phyloP scores from a whole-genome alignment of 1,140 invertebrate species.

The Cydia fagiglandana region DNA sequence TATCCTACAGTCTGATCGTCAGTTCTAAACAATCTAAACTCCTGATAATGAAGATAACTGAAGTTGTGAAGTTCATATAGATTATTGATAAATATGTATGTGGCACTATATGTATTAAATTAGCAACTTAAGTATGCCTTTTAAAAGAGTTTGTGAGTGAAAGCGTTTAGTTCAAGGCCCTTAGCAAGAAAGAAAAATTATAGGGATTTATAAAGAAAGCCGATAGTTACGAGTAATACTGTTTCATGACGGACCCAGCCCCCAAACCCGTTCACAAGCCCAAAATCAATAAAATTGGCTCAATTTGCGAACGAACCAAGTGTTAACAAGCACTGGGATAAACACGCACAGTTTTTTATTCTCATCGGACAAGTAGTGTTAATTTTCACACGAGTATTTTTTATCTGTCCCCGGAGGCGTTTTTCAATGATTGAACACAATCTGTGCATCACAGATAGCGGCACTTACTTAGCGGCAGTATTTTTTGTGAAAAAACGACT shows the following conservation, averaged over 20 bases:
- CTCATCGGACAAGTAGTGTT: slow-evolving; percentile 41
- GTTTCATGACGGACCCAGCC: slow-evolving; percentile 12
- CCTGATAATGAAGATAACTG: too few species aligned
- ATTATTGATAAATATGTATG: too few species aligned
- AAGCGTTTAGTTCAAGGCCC: neutral
- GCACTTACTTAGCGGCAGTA: slow-evolving; percentile 35
- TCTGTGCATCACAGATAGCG: slow-evolving; percentile 41
- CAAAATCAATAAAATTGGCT: slow-evolving; percentile 27
- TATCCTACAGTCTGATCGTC: too few species aligned
- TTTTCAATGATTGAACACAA: slow-evolving; percentile 51
- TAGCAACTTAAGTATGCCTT: neutral
- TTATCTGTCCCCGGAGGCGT: slow-evolving; percentile 40
- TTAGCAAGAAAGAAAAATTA: slow-evolving; percentile 5
- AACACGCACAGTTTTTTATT: slow-evolving; percentile 15
- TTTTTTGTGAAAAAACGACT: slow-evolving; percentile 40
- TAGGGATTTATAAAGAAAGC: slow-evolving; percentile 14
- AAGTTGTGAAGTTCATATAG: too few species aligned
- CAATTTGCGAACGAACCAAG: slow-evolving; percentile 17
- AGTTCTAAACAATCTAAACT: too few species aligned
- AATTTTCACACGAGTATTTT: slow-evolving; percentile 55
- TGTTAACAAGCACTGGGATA: slow-evolving; percentile 18
- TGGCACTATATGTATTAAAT: too few species aligned
- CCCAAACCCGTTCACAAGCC: slow-evolving; percentile 25
- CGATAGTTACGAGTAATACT: slow-evolving; percentile 3
- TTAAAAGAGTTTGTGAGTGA: neutral